Percentiles rank a stretch among this genome's conserved stretches.
phyloP scores from a whole-genome alignment of 2,888 invertebrate species.

The Melanotus villosus region DNA sequence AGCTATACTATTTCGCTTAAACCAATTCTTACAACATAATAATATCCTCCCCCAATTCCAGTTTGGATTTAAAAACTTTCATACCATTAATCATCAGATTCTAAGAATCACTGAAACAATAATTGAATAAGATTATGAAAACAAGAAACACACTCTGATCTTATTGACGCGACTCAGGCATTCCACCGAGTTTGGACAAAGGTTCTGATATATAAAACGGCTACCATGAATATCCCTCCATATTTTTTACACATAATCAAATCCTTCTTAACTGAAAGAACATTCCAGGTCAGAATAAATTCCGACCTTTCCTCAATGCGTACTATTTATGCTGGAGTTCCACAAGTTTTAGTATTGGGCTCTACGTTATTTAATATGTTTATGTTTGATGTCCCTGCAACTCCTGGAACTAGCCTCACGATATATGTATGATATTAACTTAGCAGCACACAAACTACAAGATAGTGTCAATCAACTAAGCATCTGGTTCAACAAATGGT shows the following conservation, averaged over 20 bases:
- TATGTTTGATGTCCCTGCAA: neutral
- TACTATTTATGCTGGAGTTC: neutral
- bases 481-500: neutral
- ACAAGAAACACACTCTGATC: neutral
- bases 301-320: neutral
- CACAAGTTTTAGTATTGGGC: neutral
- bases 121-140: constrained; percentile 6
- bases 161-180: neutral
- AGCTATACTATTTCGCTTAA: too few relatives aligned
- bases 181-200: constrained; percentile 1
- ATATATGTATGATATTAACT: neutral
- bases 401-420: neutral
- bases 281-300: neutral
- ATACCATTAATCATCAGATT: neutral
- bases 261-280: neutral
- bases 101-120: neutral
- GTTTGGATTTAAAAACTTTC: constrained; percentile 1
- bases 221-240: neutral
- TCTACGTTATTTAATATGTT: constrained; percentile 3
- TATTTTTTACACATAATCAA: neutral
- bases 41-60: neutral
- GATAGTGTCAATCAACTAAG: neutral
- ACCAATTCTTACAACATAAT: neutral
- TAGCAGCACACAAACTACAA: constrained; percentile 3
- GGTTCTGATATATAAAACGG: neutral